Base-by-base conservation (phyloP, 2,888 invertebrate species). In the Cosmopolites sordidus region DNA sequence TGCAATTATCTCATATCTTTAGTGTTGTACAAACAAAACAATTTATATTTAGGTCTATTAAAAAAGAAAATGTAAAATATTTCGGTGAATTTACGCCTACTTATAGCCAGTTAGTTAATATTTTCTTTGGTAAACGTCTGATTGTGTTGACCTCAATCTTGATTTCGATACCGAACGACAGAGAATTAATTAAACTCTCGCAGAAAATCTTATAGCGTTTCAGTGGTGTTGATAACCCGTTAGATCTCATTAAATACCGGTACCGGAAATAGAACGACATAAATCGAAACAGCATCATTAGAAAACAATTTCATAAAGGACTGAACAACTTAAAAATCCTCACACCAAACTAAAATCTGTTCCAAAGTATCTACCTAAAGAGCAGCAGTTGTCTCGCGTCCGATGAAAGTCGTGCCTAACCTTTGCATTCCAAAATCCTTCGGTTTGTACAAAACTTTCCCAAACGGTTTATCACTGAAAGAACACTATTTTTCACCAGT, bases 401-500 rank as follows among this genome's bases (percentile, higher is more conserved):
- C 47, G 58, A 57, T 52, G 60, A 55, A 61, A 63, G 61, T 62
- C 63, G 63, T 64, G 63, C 60, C 54, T 57, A 61, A 58, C 60
- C 63, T 61, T 65, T 61, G 64, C 65, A 64, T 65, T 62, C 59
- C 60, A 61, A 60, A 59, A 54, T 58, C 54, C 55, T 48, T 54
- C 41, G 51, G 39, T 47, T 42, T 48, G 43, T 14, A 38, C 29
- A 15, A 42, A 40, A 43, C 52, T 52, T 52, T 47, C 47, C 37
- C 47, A 30, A 33, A 9, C 33, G 33, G 11, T 33, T 11, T 5
- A 12, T 33, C 33, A 33, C 33, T 33, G 33, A 33, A 33, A 5
- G 33, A 33, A n/a, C 33, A 33, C 33, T 33, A 33, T 9, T 33
- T 33, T n/a, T 12, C 33, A 33, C 33, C 12, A 33, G 11, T 33